Percentiles rank a stretch among this genome's conserved stretches.
Evolutionary conservation across 92 coral and sea anemone species (phyloP).

Genomic region (Actinernus sp.): DNA sequence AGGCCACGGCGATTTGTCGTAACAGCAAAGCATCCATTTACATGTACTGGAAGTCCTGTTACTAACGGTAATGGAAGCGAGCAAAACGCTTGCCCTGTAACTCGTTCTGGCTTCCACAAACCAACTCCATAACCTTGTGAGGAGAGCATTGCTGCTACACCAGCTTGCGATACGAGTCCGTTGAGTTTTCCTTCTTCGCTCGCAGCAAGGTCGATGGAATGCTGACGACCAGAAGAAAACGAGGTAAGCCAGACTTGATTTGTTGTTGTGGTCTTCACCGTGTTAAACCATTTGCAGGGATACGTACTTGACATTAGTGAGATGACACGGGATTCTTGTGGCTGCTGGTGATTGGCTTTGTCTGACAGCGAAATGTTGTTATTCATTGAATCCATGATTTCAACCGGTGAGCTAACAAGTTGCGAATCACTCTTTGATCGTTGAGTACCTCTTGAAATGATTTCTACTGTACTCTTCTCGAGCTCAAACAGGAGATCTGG

Average conservation of each 20-base stretch:
- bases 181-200: slow-evolving; percentile 82
- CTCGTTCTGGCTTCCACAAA: slow-evolving; percentile 64
- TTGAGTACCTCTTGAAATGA: slow-evolving; percentile 18
- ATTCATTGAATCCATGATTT: slow-evolving; percentile 33
- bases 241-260: slow-evolving; percentile 74
- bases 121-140: slow-evolving; percentile 11
- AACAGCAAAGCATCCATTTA: slow-evolving; percentile 92
- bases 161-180: slow-evolving; percentile 89
- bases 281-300: slow-evolving; percentile 21
- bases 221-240: slow-evolving; percentile 71
- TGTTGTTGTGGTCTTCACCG: slow-evolving; percentile 1
- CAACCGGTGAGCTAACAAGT: neutral
- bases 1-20: slow-evolving; percentile 89
- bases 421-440: slow-evolving; percentile 28
- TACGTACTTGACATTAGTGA: slow-evolving; percentile 34
- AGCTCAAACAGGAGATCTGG: slow-evolving; percentile 70
- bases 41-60: slow-evolving; percentile 95
- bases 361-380: neutral
- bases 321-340: slow-evolving; percentile 29
- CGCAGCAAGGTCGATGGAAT: slow-evolving; percentile 77
- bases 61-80: slow-evolving; percentile 86
- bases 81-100: slow-evolving; percentile 86
- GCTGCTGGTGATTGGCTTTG: neutral
- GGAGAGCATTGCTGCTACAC: slow-evolving; percentile 80
- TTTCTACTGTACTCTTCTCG: slow-evolving; percentile 57